Evolutionary conservation across 2,797 vertebrate genomes (phyloP).

Genomic region (Mionectes olivaceus): DNA sequence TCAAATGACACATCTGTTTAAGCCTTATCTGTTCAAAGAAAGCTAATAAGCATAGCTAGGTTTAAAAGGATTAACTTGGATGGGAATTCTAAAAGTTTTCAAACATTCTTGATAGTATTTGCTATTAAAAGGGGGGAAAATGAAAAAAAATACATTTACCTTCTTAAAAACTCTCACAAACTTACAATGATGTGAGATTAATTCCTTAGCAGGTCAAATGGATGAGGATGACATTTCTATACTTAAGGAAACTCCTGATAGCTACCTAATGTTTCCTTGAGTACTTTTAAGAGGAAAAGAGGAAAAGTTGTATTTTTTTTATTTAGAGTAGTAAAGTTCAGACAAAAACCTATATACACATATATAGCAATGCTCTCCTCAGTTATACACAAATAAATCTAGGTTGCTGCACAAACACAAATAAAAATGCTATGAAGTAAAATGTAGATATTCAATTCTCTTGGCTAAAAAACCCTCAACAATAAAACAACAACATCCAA

Average conservation of each 20-base stretch:
- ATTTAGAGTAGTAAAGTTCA: neutral
- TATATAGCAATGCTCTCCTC: neutral
- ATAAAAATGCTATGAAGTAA: neutral
- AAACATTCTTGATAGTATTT: slow-evolving; percentile 72
- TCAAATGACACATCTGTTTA: slow-evolving; percentile 77
- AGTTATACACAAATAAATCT: neutral
- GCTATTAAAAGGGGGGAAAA: slow-evolving; percentile 39
- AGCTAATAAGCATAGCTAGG: slow-evolving; percentile 78
- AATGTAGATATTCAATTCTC: neutral
- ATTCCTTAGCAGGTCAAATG: slow-evolving; percentile 53
- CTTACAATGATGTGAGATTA: slow-evolving; percentile 46
- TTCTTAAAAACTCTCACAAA: slow-evolving; percentile 67
- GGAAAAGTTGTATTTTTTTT: neutral
- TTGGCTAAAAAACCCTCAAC: neutral
- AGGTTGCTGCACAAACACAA: neutral
- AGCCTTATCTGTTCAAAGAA: slow-evolving; percentile 78
- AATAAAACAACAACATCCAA: neutral
- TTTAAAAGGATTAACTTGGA: slow-evolving; percentile 78
- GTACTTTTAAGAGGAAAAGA: neutral
- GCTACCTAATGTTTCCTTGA: neutral
- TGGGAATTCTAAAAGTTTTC: slow-evolving; percentile 76
- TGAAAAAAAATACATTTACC: slow-evolving; percentile 31
- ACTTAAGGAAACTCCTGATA: slow-evolving; percentile 38
- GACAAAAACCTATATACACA: neutral
- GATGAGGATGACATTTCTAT: slow-evolving; percentile 36